Conservation (phyloP, 2,113 vertebrate genomes). For the Rattus rattus region DNA sequence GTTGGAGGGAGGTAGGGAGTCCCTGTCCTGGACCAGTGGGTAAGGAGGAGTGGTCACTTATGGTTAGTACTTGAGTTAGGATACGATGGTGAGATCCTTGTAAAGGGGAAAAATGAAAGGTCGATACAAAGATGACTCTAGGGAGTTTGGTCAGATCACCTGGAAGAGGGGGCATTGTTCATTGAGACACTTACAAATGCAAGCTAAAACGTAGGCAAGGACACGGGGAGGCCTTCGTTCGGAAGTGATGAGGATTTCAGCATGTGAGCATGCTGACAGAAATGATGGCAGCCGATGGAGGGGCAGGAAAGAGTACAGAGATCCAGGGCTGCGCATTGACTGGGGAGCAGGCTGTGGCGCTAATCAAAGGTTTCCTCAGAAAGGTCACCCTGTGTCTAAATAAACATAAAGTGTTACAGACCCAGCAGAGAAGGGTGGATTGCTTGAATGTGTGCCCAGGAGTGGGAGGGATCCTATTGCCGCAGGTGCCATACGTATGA, state of each 20-base stretch:
- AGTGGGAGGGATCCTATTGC: not conserved
- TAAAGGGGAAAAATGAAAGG: not conserved
- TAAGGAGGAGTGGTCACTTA: not conserved
- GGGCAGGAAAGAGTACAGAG: not conserved
- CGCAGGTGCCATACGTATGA: not conserved
- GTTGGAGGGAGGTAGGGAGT: not conserved
- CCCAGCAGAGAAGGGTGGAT: not conserved
- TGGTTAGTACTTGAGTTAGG: not conserved
- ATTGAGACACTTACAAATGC: not conserved
- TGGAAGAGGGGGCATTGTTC: not conserved
- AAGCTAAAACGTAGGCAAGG: not conserved
- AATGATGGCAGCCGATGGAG: not conserved
- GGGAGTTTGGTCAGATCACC: not conserved
- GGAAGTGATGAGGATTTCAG: not conserved
- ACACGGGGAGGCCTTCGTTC: not conserved
- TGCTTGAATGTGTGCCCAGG: not conserved
- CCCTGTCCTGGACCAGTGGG: not conserved
- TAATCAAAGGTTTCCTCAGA: too few relatives aligned
- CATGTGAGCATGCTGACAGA: not conserved
- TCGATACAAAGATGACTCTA: not conserved
- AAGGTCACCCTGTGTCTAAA: not conserved
- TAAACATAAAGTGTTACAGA: not conserved
- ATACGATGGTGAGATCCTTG: not conserved
- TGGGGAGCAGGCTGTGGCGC: not conserved
- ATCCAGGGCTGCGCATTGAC: not conserved